Evolutionary conservation across 1,140 invertebrate genomes (phyloP).

Genomic region (Lordiphosa collinella): DNA sequence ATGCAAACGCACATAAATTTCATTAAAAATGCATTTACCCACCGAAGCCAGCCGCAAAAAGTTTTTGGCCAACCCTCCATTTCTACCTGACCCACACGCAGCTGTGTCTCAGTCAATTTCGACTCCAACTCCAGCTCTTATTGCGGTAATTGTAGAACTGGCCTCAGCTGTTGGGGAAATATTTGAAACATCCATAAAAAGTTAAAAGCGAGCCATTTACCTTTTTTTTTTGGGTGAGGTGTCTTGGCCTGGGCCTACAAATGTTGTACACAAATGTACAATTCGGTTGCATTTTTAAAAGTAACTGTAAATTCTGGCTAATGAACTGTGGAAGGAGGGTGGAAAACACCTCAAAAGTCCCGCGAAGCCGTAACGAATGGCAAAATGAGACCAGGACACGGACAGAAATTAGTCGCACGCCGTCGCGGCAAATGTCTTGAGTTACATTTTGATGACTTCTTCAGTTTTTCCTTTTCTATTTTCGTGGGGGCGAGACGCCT

Average conservation of each 20-base stretch:
- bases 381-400: constrained; percentile 45
- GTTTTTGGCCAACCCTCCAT: constrained; percentile 38
- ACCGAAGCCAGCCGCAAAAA: constrained; percentile 4
- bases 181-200: constrained; percentile 42
- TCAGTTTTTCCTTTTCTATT: constrained; percentile 28
- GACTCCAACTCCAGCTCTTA: constrained; percentile 12
- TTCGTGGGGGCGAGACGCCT: constrained; percentile 3
- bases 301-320: constrained; percentile 61
- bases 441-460: constrained; percentile 77
- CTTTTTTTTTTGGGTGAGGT: constrained; percentile 32
- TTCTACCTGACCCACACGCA: constrained; percentile 8
- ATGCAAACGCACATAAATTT: constrained; percentile 64
- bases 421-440: constrained; percentile 40
- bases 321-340: constrained; percentile 51
- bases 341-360: constrained; percentile 8
- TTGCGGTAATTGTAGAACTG: constrained; percentile 10
- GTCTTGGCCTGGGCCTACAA: background rate
- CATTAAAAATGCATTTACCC: constrained; percentile 67
- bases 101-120: background rate
- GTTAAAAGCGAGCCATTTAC: constrained; percentile 42
- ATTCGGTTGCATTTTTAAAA: constrained; percentile 47
- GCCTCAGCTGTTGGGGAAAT: constrained; percentile 19
- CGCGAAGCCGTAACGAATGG: constrained; percentile 59
- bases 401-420: constrained; percentile 63
- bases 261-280: constrained; percentile 35